Evolutionary conservation across 2,797 vertebrate genomes (phyloP).

Genomic region (Cyprinodon diabolis): DNA sequence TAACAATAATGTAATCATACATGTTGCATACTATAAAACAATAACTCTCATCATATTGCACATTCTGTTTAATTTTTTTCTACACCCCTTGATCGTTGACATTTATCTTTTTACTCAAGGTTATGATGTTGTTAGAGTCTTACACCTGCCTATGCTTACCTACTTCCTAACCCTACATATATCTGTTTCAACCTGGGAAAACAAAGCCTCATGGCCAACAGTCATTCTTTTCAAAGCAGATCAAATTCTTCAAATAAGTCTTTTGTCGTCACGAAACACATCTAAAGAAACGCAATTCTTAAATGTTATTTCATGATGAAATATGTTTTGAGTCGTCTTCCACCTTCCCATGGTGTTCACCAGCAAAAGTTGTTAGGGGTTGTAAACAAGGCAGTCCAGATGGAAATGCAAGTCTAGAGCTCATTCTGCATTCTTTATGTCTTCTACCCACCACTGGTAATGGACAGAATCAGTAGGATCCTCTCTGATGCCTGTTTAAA

Average conservation of each 20-base stretch:
- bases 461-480: conserved; percentile 7
- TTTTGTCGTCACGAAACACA: conserved; percentile 27
- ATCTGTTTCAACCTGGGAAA: background rate
- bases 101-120: background rate
- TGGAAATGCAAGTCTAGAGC: conserved; percentile 23
- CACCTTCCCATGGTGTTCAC: conserved; percentile 28
- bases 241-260: conserved; percentile 10
- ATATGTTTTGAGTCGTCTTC: conserved; percentile 18
- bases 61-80: background rate
- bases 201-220: background rate
- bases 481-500: conserved; percentile 1
- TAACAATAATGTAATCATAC: too few relatives aligned
- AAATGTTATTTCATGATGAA: conserved; percentile 34
- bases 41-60: background rate
- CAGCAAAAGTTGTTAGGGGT: conserved; percentile 15
- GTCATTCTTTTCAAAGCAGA: background rate
- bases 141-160: background rate
- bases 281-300: conserved; percentile 32
- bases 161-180: background rate
- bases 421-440: conserved; percentile 14
- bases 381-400: conserved; percentile 43
- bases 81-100: background rate
- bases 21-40: too few relatives aligned
- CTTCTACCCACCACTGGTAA: conserved; percentile 8
- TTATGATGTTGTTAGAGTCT: background rate